A percentile compares a stretch with the other conserved stretches of the same genome.
Conservation (phyloP, 2,113 vertebrate species). For the Percina caprodes region DNA sequence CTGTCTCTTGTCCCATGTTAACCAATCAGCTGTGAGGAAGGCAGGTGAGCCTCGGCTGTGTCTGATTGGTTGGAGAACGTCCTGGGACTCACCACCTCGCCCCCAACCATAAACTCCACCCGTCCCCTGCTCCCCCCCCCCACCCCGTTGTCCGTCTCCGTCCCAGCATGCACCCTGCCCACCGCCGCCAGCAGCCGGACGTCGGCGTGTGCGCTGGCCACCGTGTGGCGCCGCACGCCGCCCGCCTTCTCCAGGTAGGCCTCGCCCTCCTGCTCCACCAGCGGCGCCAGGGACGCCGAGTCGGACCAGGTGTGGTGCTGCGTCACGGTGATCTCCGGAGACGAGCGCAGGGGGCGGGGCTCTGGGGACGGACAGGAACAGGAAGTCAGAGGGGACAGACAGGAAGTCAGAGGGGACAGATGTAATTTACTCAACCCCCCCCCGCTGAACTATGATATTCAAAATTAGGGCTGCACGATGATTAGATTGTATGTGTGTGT, state of each 20-base stretch:
- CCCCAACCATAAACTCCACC: conserved; percentile 18
- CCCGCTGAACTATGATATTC: too few relatives aligned
- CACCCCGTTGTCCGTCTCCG: conserved; percentile 76
- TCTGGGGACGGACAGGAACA: conserved; percentile 24
- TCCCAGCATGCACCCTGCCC: conserved; percentile 85
- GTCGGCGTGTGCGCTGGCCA: conserved; percentile 91
- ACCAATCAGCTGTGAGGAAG: not conserved
- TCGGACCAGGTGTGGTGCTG: conserved; percentile 79
- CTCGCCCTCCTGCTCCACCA: conserved; percentile 95
- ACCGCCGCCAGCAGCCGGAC: conserved; percentile 89
- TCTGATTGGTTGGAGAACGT: conserved; percentile 87
- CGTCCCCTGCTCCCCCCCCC: not conserved
- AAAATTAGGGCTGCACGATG: too few relatives aligned
- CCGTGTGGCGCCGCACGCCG: conserved; percentile 91
- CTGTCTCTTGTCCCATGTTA: too few relatives aligned
- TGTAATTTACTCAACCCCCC: too few relatives aligned
- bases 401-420: too few relatives aligned
- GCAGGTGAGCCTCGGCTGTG: conserved; percentile 79
- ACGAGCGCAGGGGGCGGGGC: conserved; percentile 15
- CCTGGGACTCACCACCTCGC: conserved; percentile 70
- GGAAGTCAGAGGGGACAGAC: not conserved
- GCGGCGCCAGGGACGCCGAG: conserved; percentile 85
- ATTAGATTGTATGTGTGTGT: too few relatives aligned
- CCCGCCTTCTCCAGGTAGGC: conserved; percentile 93
- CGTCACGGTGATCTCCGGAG: conserved; percentile 74